Evolutionary conservation across 2,113 vertebrate genomes (phyloP).

Genomic region (Apistogramma diplotaenia): DNA sequence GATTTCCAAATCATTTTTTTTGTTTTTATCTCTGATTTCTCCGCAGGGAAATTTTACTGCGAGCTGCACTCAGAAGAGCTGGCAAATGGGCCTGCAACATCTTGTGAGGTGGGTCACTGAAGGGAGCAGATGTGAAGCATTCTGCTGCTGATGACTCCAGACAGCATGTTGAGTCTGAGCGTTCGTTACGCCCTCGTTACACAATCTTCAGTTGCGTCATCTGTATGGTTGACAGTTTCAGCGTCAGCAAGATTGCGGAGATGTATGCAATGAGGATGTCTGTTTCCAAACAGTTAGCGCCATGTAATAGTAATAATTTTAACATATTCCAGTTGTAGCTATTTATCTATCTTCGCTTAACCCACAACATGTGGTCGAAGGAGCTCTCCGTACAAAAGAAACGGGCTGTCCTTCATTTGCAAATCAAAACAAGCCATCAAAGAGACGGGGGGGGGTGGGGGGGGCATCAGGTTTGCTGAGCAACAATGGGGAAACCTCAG

Average conservation of each 20-base stretch:
- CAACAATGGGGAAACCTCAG: neutral
- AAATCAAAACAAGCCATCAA: neutral
- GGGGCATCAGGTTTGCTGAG: neutral
- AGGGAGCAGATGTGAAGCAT: neutral
- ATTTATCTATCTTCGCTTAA: too few species aligned
- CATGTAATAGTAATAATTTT: neutral
- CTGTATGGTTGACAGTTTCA: neutral
- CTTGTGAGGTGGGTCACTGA: conserved; percentile 57
- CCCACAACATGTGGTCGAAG: neutral
- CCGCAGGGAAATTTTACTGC: conserved; percentile 78
- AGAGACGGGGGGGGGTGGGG: neutral
- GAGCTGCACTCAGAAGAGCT: conserved; percentile 75
- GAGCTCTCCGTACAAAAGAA: neutral
- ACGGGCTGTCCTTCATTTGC: neutral
- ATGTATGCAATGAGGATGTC: neutral
- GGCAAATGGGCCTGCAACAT: conserved; percentile 15
- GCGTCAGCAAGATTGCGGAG: neutral
- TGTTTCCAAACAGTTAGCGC: neutral
- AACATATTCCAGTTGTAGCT: neutral
- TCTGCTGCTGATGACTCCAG: neutral
- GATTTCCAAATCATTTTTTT: neutral
- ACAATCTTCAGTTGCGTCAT: conserved; percentile 20
- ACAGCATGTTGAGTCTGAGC: neutral
- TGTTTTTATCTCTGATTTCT: conserved; percentile 14
- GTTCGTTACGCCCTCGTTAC: neutral